Evolutionary conservation across 2,113 vertebrate genomes (phyloP).

Genomic region (Archocentrus centrarchus): DNA sequence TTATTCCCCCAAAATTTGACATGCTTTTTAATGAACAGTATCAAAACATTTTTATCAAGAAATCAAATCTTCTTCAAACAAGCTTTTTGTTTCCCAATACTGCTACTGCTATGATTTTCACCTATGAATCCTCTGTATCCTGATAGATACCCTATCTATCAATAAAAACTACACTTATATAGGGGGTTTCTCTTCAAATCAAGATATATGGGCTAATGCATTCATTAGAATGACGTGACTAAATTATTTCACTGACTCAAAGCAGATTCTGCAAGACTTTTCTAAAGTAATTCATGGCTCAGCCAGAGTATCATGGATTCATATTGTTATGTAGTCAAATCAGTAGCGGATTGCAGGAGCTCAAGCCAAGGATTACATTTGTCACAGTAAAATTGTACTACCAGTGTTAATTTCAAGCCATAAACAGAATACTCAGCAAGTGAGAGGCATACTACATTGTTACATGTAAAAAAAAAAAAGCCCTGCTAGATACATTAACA

Average conservation of each 20-base stretch:
- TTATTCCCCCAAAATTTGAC: neutral
- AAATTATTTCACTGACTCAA: slow-evolving; percentile 21
- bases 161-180: neutral
- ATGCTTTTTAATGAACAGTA: neutral
- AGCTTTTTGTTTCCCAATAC: neutral
- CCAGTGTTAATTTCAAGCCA: slow-evolving; percentile 60
- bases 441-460: slow-evolving; percentile 34
- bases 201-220: slow-evolving; percentile 10
- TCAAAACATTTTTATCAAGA: neutral
- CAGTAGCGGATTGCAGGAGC: slow-evolving; percentile 55
- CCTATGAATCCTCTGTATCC: neutral
- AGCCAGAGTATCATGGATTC: slow-evolving; percentile 44
- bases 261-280: slow-evolving; percentile 23
- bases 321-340: slow-evolving; percentile 58
- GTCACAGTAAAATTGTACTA: slow-evolving; percentile 58
- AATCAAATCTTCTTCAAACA: neutral
- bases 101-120: neutral
- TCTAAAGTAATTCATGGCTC: slow-evolving; percentile 39
- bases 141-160: neutral
- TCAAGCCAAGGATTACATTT: slow-evolving; percentile 69
- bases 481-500: slow-evolving; percentile 42
- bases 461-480: slow-evolving; percentile 12
- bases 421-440: slow-evolving; percentile 40
- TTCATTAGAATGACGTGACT: slow-evolving; percentile 25
- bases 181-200: neutral